Conservation (phyloP, 2,113 vertebrate genomes). For the Protomyctophum bolini region DNA sequence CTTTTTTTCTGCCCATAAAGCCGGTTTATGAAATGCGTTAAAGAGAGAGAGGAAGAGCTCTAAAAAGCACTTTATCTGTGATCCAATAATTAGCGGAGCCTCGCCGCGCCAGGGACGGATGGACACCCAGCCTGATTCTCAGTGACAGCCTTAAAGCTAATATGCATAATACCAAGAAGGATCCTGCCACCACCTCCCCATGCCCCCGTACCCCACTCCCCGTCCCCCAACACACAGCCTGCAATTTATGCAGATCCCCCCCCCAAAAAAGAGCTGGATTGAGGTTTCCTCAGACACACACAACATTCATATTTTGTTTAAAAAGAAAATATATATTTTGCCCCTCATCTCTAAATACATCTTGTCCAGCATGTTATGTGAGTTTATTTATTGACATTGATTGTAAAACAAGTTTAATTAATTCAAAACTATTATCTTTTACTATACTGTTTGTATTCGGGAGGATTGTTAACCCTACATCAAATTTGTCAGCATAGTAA, state of each 20-base stretch:
- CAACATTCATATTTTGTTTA: slow-evolving; percentile 58
- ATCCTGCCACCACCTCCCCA: slow-evolving; percentile 76
- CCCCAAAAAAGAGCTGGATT: slow-evolving; percentile 71
- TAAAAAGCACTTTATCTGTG: slow-evolving; percentile 75
- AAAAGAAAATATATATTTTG: slow-evolving; percentile 69
- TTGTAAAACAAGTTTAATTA: slow-evolving; percentile 4
- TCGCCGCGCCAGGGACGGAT: slow-evolving; percentile 66
- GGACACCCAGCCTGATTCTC: slow-evolving; percentile 78
- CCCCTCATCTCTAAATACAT: slow-evolving; percentile 25
- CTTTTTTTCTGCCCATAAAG: slow-evolving; percentile 21
- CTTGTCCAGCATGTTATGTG: too few relatives aligned
- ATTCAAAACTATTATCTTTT: slow-evolving; percentile 17
- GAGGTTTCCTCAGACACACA: slow-evolving; percentile 71
- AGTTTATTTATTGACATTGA: too few relatives aligned
- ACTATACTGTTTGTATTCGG: neutral
- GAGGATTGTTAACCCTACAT: neutral
- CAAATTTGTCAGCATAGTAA: slow-evolving; percentile 2
- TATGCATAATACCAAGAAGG: slow-evolving; percentile 81
- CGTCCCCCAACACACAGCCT: slow-evolving; percentile 39
- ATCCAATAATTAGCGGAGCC: slow-evolving; percentile 82
- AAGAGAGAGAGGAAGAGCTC: slow-evolving; percentile 39
- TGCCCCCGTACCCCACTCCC: too few relatives aligned
- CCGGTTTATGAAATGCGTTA: slow-evolving; percentile 53
- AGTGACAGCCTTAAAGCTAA: slow-evolving; percentile 81
- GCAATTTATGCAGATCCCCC: slow-evolving; percentile 83